Percentiles rank a stretch among this genome's conserved stretches.
These are phyloP conservation scores for Furcifer pardalis DNA, from an alignment of 2,797 vertebrate genomes.

Conservation along the genomic window DNA sequence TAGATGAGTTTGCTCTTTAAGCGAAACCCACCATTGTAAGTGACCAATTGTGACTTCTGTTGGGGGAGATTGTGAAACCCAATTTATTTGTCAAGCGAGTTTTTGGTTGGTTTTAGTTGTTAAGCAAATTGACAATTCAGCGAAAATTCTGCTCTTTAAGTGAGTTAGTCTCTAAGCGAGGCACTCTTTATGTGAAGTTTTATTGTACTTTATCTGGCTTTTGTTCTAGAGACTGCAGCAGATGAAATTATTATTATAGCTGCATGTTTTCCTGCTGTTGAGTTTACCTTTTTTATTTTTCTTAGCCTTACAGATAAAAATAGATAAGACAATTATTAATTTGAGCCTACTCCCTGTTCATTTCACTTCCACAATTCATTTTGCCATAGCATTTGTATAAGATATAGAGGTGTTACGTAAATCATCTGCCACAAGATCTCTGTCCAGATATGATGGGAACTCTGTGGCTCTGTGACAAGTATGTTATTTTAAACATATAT, in stretches of 20 bases:
- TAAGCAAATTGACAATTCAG: too few relatives aligned
- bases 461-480: neutral
- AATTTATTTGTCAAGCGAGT: too few relatives aligned
- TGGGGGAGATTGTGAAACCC: too few relatives aligned
- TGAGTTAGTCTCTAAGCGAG: too few relatives aligned
- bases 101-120: too few relatives aligned
- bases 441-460: conserved; percentile 1
- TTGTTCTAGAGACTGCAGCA: neutral
- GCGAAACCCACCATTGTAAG: too few relatives aligned
- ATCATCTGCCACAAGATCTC: neutral
- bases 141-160: too few relatives aligned
- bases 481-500: conserved; percentile 32
- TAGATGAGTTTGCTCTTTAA: too few relatives aligned
- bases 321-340: neutral
- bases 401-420: neutral
- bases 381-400: neutral
- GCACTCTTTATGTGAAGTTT: too few relatives aligned
- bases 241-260: neutral
- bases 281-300: neutral
- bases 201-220: too few relatives aligned
- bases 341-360: neutral
- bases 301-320: neutral
- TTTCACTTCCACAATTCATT: neutral
- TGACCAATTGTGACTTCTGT: too few relatives aligned
- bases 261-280: neutral